A percentile compares a stretch with the other conserved stretches of the same genome.
These are phyloP conservation scores for Calonectris borealis DNA, from an alignment of 2,113 vertebrate species.

Conservation along the genomic window DNA sequence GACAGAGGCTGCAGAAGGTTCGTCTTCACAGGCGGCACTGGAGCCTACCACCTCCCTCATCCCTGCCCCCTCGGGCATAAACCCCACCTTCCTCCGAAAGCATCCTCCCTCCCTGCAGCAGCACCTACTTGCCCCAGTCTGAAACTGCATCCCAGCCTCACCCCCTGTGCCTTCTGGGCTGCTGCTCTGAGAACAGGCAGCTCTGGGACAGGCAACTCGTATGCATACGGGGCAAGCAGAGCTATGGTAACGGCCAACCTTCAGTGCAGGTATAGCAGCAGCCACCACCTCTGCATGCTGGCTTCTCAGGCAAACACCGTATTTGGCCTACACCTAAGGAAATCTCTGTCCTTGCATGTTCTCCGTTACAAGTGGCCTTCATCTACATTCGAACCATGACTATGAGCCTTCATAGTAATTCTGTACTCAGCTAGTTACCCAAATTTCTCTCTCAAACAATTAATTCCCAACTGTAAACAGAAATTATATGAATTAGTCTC, in stretches of 20 bases:
- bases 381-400: accelerated
- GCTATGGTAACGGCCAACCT: neutral
- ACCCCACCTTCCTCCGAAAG: neutral
- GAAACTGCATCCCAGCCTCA: neutral
- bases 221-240: accelerated
- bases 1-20: neutral
- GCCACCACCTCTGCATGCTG: neutral
- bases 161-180: neutral
- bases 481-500: neutral
- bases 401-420: neutral
- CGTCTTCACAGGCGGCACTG: neutral
- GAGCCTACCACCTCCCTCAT: neutral
- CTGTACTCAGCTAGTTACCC: neutral
- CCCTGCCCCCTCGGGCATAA: neutral
- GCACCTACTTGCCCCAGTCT: neutral
- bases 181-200: neutral
- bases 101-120: neutral
- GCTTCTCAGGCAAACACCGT: neutral
- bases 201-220: neutral
- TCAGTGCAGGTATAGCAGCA: neutral
- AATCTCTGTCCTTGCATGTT: neutral
- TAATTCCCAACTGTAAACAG: neutral
- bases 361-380: neutral
- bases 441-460: neutral
- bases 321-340: neutral